Conservation (phyloP, 2,888 invertebrate species). For the Cheilosia urbana region DNA sequence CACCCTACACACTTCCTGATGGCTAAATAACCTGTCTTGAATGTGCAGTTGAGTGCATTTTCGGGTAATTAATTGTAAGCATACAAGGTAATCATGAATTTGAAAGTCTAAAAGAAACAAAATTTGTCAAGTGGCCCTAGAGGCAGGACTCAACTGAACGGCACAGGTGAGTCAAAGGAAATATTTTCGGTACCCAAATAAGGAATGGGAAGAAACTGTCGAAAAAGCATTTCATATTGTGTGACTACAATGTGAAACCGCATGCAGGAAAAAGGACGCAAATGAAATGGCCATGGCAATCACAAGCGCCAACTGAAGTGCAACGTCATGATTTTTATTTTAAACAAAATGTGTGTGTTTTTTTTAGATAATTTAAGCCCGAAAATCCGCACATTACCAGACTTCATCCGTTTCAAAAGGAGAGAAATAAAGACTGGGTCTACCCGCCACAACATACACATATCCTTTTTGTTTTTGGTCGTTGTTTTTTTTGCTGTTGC, state of each 20-base stretch:
- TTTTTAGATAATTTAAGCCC: slow-evolving; percentile 1
- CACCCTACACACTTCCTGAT: not conserved
- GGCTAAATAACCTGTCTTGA: slow-evolving; percentile 63
- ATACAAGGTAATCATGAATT: slow-evolving; percentile 51
- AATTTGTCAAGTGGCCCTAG: slow-evolving; percentile 70
- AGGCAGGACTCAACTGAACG: slow-evolving; percentile 42
- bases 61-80: slow-evolving; percentile 74
- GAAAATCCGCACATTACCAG: slow-evolving; percentile 47
- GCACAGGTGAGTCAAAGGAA: slow-evolving; percentile 66
- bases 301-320: slow-evolving; percentile 56
- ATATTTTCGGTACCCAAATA: not conserved
- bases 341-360: slow-evolving; percentile 21
- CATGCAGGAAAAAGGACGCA: slow-evolving; percentile 66
- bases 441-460: slow-evolving; percentile 27
- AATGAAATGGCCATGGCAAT: slow-evolving; percentile 36
- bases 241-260: slow-evolving; percentile 36
- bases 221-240: slow-evolving; percentile 42
- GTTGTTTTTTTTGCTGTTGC: slow-evolving; percentile 48
- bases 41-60: slow-evolving; percentile 73
- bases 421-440: slow-evolving; percentile 65
- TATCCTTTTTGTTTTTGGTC: slow-evolving; percentile 38
- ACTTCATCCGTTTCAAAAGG: slow-evolving; percentile 66
- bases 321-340: slow-evolving; percentile 64
- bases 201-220: slow-evolving; percentile 26
- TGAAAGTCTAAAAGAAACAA: slow-evolving; percentile 59